phyloP scores from a whole-genome alignment of 2,113 vertebrate genomes.

The Tupaia tana region DNA sequence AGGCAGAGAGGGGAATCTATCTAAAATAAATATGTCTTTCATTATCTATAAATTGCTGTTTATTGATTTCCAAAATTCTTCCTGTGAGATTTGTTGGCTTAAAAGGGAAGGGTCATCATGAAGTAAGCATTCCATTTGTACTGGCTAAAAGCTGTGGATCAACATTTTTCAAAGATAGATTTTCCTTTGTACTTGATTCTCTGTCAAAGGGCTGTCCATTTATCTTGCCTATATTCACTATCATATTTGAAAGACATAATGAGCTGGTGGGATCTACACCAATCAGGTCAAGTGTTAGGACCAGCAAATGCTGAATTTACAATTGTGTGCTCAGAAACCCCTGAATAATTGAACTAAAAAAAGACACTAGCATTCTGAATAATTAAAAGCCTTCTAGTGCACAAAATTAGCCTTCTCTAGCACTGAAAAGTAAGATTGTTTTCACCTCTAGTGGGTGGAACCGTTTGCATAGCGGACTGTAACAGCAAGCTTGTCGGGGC shows the following conservation, averaged over 20 bases:
- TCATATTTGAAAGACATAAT: background rate
- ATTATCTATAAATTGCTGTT: background rate
- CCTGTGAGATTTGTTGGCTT: background rate
- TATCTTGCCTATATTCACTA: background rate
- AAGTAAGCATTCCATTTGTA: background rate
- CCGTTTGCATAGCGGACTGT: slow-evolving; percentile 47
- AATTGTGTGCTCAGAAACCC: slow-evolving; percentile 38
- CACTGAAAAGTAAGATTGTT: slow-evolving; percentile 4
- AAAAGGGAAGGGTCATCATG: background rate
- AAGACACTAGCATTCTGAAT: slow-evolving; percentile 29
- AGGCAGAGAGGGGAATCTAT: background rate
- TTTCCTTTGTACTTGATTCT: slow-evolving; percentile 49
- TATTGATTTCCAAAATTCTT: slow-evolving; percentile 14
- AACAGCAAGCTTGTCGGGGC: slow-evolving; percentile 53
- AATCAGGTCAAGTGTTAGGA: slow-evolving; percentile 17
- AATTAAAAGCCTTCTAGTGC: slow-evolving; percentile 40
- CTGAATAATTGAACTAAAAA: slow-evolving; percentile 55
- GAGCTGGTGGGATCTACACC: background rate
- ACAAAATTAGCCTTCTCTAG: slow-evolving; percentile 13
- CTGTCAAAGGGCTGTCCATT: background rate
- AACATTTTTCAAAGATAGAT: slow-evolving; percentile 39
- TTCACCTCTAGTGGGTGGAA: slow-evolving; percentile 28
- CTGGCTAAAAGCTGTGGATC: background rate
- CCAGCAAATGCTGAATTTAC: slow-evolving; percentile 56
- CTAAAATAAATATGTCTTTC: background rate